These are phyloP conservation scores for Dolichallabes microphthalmus DNA, from an alignment of 2,113 vertebrate genomes.

Conservation along the genomic window DNA sequence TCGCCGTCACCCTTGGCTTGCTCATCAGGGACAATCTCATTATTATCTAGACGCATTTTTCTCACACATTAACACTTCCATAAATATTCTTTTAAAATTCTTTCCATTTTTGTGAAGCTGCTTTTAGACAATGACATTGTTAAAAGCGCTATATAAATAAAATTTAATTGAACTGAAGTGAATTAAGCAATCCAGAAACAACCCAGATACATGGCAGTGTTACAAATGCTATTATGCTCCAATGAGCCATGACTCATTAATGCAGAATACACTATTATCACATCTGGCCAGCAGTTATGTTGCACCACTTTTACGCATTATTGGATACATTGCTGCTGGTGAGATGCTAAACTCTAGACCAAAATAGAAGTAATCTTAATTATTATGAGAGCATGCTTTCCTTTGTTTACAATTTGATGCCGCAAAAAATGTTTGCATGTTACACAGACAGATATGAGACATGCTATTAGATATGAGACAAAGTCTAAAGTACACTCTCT, in stretches of 20 bases:
- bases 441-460: not conserved
- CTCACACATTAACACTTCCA: too few relatives aligned
- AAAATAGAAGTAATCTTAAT: not conserved
- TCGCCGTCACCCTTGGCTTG: too few relatives aligned
- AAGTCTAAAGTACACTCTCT: not conserved
- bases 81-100: too few relatives aligned
- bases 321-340: not conserved
- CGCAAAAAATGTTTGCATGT: not conserved
- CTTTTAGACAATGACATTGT: too few relatives aligned
- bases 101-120: too few relatives aligned
- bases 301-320: not conserved
- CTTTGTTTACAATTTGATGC: not conserved
- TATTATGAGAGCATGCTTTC: not conserved
- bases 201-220: slow-evolving; percentile 15
- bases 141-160: too few relatives aligned
- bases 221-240: not conserved
- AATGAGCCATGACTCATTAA: not conserved
- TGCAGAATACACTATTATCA: slow-evolving; percentile 1
- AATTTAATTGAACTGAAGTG: too few relatives aligned
- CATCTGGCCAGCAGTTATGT: not conserved
- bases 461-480: not conserved
- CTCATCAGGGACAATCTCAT: too few relatives aligned
- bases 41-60: too few relatives aligned
- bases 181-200: not conserved
- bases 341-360: not conserved